Conservation (phyloP, 2,113 vertebrate species). For the Hydrochoerus hydrochaeris region DNA sequence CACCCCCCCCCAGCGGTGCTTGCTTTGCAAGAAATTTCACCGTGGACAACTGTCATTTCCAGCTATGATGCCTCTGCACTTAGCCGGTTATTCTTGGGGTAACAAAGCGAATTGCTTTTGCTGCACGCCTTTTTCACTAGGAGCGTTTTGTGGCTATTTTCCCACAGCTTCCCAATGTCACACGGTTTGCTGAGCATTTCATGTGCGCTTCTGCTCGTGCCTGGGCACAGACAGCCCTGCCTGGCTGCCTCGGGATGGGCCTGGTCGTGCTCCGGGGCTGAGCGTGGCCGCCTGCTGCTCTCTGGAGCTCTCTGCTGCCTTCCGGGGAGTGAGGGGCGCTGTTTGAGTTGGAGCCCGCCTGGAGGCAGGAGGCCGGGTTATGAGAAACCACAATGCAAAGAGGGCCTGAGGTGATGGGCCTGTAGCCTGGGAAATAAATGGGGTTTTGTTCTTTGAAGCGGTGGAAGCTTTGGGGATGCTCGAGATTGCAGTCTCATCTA, state of each 20-base stretch:
- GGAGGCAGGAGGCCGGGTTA: no score
- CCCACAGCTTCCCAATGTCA: not conserved
- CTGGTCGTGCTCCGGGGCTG: not conserved
- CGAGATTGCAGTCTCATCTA: not conserved
- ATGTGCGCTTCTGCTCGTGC: not conserved
- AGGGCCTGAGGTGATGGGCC: not conserved
- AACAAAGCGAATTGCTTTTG: not conserved
- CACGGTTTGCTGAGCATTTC: not conserved
- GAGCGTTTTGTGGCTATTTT: not conserved
- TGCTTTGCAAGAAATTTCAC: not conserved
- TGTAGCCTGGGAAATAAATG: not conserved
- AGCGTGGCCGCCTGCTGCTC: not conserved
- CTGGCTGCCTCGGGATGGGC: no score
- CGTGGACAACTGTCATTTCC: not conserved
- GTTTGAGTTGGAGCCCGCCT: not conserved
- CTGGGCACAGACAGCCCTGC: not conserved
- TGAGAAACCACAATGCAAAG: not conserved
- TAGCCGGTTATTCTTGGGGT: not conserved
- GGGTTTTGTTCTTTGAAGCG: not conserved
- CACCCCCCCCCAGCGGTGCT: no score
- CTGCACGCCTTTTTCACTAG: not conserved
- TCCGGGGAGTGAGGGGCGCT: not conserved
- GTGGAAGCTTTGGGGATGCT: not conserved
- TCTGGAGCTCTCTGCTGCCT: not conserved
- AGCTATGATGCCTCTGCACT: not conserved